Evolutionary conservation across 2,888 invertebrate genomes (phyloP).

Genomic region (Nomada lathburiana): DNA sequence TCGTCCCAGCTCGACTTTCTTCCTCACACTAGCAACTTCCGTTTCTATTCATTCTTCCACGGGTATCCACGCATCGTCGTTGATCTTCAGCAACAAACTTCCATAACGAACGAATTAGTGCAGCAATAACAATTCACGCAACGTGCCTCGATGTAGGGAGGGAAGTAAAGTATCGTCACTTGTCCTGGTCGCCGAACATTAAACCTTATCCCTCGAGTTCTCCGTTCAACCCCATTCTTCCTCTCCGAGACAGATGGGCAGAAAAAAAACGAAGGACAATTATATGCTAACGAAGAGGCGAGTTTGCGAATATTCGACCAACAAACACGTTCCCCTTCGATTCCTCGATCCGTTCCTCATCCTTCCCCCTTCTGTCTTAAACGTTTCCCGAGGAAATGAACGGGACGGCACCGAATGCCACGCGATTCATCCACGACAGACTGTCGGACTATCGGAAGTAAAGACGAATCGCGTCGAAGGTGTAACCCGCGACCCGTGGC

Average conservation of each 20-base stretch:
- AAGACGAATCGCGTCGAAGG: not conserved
- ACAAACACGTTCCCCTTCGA: not conserved
- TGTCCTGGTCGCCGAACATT: no score
- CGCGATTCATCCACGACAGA: not conserved
- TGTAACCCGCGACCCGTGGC: slow-evolving; percentile 64
- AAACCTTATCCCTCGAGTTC: no score
- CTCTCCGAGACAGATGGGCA: no score
- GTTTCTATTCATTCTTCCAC: not conserved
- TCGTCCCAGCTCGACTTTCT: slow-evolving; percentile 49
- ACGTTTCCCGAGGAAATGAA: not conserved
- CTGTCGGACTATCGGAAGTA: not conserved
- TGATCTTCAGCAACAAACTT: not conserved
- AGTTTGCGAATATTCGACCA: no score
- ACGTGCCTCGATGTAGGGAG: not conserved
- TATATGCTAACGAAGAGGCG: no score
- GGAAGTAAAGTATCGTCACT: no score
- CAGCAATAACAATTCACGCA: not conserved
- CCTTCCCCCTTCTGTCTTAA: not conserved
- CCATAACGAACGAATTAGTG: not conserved
- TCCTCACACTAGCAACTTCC: not conserved
- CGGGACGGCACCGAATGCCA: not conserved
- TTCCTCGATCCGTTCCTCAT: not conserved
- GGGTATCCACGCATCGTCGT: not conserved
- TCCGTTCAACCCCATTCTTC: no score
- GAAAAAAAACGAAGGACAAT: no score